Base-by-base conservation (phyloP, 2,888 invertebrate species). In the Quadroppia sp. region DNA sequence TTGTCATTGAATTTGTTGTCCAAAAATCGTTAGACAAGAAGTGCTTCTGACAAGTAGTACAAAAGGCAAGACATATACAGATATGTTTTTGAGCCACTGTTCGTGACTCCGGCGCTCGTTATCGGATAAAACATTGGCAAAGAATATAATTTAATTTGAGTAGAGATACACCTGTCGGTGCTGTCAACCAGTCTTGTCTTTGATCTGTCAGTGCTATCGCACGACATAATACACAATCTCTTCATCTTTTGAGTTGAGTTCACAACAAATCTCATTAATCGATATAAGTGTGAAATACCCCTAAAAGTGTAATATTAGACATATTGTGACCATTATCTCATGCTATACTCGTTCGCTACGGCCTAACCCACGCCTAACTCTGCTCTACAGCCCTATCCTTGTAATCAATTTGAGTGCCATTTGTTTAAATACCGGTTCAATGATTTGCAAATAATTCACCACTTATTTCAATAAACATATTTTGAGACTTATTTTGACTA, bases 51-150 rank as follows among this genome's bases (percentile, higher is more conserved):
- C 56, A 28, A 13, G 30, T 56, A 25, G 1, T 56, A 23, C 30
- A 1, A 56, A 56, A 56, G 23, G 23, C 23, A 53, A 32, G 15
- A 32, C 1, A 61, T 20, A 20, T 4, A 64, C 53, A 20, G 53
- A 53, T n/a, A 20, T 53, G 53, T 45, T 45, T 4, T 7, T 4
- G 11, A 45, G 11, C 15, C 15, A 45, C 6, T 64, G 61, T 64
- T 64, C 61, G 61, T 64, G 61, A 64, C 61, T n/a, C 61, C 36
- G 61, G 30, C 13, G 30, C 61, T 64, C 36, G 36, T 64, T 64
- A 64, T 17, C 32, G 61, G 61, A 64, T 64, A 32, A 64, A 32
- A 25, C 28, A 28, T 59, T 15, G 25, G 17, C n/a, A 64, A 64
- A 15, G 11, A 64, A 36, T n/a, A 15, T 32, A 32, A 64, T 36